Conservation (phyloP, 2,888 invertebrate genomes). For the Drosophila longiperda region DNA sequence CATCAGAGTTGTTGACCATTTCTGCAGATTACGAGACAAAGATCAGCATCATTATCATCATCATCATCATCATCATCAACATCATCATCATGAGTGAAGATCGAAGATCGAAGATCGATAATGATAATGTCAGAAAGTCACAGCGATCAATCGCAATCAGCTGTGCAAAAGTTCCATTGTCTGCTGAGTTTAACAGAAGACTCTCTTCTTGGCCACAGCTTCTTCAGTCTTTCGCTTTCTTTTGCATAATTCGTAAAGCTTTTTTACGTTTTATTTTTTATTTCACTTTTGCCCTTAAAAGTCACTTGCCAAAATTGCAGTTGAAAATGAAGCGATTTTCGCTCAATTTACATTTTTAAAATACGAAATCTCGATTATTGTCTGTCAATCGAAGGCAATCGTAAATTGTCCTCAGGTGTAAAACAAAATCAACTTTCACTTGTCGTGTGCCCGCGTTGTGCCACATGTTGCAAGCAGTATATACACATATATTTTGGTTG, state of each 20-base stretch:
- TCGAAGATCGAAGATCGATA: conserved; percentile 34
- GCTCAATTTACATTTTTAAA: conserved; percentile 70
- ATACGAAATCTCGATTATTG: conserved; percentile 68
- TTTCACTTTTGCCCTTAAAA: conserved; percentile 39
- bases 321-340: conserved; percentile 74
- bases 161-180: conserved; percentile 21
- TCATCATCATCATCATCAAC: conserved; percentile 33
- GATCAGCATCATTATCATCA: conserved; percentile 39
- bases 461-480: conserved; percentile 36
- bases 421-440: conserved; percentile 65
- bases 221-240: conserved; percentile 40
- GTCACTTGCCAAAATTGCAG: conserved; percentile 19
- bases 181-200: not conserved
- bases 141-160: conserved; percentile 45
- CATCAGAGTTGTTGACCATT: conserved; percentile 79
- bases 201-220: not conserved
- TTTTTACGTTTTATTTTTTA: not conserved
- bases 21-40: conserved; percentile 62
- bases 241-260: conserved; percentile 52
- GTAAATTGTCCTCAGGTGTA: conserved; percentile 60
- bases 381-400: conserved; percentile 46
- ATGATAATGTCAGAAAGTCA: conserved; percentile 39
- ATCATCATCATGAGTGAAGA: conserved; percentile 24
- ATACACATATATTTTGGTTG: not conserved
- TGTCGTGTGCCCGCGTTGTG: conserved; percentile 34